Evolutionary conservation across 2,888 invertebrate species (phyloP).

Genomic region (Litoditis marina): DNA sequence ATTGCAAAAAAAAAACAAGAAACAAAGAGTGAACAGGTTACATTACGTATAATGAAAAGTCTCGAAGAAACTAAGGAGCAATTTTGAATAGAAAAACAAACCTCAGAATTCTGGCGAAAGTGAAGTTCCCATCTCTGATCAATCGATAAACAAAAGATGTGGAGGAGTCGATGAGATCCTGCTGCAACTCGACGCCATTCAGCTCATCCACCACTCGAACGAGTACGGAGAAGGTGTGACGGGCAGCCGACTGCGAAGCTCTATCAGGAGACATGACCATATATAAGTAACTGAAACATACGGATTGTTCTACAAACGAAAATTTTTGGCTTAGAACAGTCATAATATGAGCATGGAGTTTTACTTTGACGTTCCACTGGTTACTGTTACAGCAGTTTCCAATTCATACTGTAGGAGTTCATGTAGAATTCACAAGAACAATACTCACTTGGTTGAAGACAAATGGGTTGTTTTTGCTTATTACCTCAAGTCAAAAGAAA

Average conservation of each 20-base stretch:
- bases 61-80: slow-evolving; percentile 63
- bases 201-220: slow-evolving; percentile 92
- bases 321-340: background rate
- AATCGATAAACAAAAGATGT: slow-evolving; percentile 91
- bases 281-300: slow-evolving; percentile 48
- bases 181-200: slow-evolving; percentile 46
- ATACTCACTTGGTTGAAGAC: too few species aligned
- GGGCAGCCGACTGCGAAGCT: slow-evolving; percentile 72
- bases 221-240: slow-evolving; percentile 85
- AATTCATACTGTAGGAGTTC: too few species aligned
- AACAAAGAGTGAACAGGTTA: too few species aligned
- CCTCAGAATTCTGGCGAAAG: slow-evolving; percentile 71
- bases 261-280: slow-evolving; percentile 38
- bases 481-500: too few species aligned
- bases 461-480: too few species aligned
- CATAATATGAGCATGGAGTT: too few species aligned
- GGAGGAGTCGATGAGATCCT: slow-evolving; percentile 63
- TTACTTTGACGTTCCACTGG: too few species aligned
- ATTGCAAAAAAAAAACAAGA: too few species aligned
- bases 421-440: too few species aligned
- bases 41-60: background rate
- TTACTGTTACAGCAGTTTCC: too few species aligned
- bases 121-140: slow-evolving; percentile 84
- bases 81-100: too few species aligned
- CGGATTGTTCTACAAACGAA: background rate